Percentiles rank a stretch among this genome's conserved stretches.
Evolutionary conservation across 2,113 vertebrate species (phyloP).

Genomic region (Galbula dea): DNA sequence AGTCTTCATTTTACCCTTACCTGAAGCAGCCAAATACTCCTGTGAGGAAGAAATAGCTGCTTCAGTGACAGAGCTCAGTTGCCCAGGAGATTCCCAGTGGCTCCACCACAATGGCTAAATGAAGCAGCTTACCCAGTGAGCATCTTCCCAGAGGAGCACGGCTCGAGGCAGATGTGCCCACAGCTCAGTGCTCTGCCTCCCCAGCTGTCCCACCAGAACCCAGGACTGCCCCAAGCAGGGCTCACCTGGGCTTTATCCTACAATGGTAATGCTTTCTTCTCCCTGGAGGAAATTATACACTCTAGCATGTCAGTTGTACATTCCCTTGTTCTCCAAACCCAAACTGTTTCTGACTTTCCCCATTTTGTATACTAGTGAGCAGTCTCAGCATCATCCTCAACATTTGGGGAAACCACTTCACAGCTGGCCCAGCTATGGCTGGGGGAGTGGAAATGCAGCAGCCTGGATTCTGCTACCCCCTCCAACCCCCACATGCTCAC

Average conservation of each 20-base stretch:
- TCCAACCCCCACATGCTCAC: not conserved
- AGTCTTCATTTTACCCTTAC: not conserved
- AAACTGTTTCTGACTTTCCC: not conserved
- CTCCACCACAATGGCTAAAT: not conserved
- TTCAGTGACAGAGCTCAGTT: not conserved
- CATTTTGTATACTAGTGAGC: accelerated
- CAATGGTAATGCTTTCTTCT: not conserved
- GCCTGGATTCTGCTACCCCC: not conserved
- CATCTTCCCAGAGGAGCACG: not conserved
- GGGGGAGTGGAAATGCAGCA: not conserved
- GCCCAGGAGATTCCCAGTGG: not conserved
- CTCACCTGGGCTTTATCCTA: not conserved
- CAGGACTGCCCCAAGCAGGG: not conserved
- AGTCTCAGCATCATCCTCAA: not conserved
- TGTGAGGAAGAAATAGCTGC: constrained; percentile 23
- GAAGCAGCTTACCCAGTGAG: not conserved
- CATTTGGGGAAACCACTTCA: not conserved
- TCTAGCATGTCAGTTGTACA: not conserved
- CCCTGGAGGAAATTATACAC: not conserved
- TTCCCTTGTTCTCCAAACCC: not conserved
- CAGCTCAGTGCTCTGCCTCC: not conserved
- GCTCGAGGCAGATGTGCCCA: not conserved
- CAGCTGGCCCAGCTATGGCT: not conserved
- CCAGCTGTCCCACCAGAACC: not conserved
- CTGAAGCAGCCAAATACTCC: not conserved